Conservation (phyloP, 2,797 vertebrate genomes). For the Silurus aristotelis region DNA sequence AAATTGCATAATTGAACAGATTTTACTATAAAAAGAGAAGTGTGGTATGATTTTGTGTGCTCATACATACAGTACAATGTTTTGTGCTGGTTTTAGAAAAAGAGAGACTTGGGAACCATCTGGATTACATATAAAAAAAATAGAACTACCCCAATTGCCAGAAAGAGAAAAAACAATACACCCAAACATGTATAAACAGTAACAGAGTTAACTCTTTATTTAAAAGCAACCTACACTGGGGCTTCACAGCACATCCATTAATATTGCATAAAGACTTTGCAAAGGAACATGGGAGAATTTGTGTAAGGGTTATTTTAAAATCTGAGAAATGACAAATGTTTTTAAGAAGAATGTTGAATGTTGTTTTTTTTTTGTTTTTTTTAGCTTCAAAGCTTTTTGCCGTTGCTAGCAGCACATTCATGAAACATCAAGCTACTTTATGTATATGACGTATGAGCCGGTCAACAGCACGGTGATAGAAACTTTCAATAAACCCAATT, state of each 20-base stretch:
- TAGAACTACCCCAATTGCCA: background rate
- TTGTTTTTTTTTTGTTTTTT: background rate
- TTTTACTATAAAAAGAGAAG: background rate
- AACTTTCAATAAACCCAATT: background rate
- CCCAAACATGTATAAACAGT: background rate
- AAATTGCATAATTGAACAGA: background rate
- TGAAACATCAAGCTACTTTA: background rate
- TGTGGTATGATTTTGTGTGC: background rate
- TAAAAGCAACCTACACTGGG: background rate
- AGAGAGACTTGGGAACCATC: background rate
- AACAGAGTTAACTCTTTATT: background rate
- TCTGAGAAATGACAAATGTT: background rate
- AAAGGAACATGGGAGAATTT: background rate
- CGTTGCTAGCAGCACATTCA: background rate
- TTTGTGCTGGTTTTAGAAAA: background rate
- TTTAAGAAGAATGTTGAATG: background rate
- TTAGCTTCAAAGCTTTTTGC: background rate
- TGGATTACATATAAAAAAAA: background rate
- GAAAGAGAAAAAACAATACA: background rate
- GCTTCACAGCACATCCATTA: background rate
- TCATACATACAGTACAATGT: background rate
- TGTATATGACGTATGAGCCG: background rate
- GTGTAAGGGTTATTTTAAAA: background rate
- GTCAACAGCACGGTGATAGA: background rate
- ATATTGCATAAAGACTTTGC: background rate